Evolutionary conservation across 1,140 invertebrate species (phyloP).

Genomic region (Listronotus oregonensis): DNA sequence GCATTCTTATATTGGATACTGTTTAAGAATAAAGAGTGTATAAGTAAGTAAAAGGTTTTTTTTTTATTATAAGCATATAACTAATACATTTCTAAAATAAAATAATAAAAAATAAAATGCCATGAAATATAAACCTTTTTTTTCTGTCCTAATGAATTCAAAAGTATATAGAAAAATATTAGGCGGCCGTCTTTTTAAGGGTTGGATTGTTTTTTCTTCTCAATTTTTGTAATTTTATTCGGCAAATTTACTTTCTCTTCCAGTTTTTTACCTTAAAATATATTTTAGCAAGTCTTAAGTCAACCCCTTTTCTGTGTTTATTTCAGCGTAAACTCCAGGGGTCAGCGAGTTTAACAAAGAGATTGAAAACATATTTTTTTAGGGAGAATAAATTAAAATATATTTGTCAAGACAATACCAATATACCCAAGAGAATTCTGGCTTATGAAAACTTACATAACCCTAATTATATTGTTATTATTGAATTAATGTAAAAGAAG

Average conservation of each 20-base stretch:
- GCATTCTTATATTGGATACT: too few relatives aligned
- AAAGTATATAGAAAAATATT: neutral
- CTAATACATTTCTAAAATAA: too few relatives aligned
- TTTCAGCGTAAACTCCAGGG: conserved; percentile 23
- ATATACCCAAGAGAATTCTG: too few relatives aligned
- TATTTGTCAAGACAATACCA: conserved; percentile 10
- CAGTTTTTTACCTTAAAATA: conserved; percentile 30
- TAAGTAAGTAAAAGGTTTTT: too few relatives aligned
- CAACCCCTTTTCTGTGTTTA: conserved; percentile 15
- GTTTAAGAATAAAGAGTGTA: too few relatives aligned
- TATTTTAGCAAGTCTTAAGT: conserved; percentile 16
- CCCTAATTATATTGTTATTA: too few relatives aligned
- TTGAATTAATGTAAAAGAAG: too few relatives aligned
- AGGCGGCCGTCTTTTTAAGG: neutral
- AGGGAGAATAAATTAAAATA: conserved; percentile 12
- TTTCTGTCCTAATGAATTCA: too few relatives aligned
- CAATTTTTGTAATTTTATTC: conserved; percentile 28
- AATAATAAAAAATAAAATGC: too few relatives aligned
- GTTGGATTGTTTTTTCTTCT: conserved; percentile 21
- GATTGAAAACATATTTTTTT: conserved; percentile 20
- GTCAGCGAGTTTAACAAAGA: conserved; percentile 5
- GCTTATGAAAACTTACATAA: too few relatives aligned
- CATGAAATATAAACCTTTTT: too few relatives aligned
- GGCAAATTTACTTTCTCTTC: conserved; percentile 29
- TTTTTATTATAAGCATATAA: too few relatives aligned